These are phyloP conservation scores for Odocoileus hemionus DNA, from an alignment of 2,113 vertebrate genomes.

Conservation along the genomic window DNA sequence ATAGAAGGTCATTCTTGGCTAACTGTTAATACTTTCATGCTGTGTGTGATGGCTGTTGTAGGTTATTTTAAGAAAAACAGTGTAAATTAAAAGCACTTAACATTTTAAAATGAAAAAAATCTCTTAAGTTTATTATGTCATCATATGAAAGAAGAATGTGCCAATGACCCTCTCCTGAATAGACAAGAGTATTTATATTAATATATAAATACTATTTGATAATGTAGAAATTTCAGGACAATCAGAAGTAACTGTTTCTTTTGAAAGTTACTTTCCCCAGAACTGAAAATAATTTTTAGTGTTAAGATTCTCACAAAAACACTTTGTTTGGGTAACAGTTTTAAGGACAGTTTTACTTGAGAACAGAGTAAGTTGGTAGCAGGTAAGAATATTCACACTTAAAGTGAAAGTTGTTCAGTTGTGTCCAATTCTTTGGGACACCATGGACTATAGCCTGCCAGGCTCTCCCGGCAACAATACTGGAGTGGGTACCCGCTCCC, in stretches of 20 bases:
- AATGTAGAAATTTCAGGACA: background rate
- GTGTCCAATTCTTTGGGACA: background rate
- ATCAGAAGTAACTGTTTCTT: background rate
- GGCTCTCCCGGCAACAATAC: background rate
- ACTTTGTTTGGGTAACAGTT: background rate
- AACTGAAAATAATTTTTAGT: constrained; percentile 24
- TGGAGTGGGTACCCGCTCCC: background rate
- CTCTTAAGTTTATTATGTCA: background rate
- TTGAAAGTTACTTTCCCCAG: background rate
- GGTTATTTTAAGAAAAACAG: background rate
- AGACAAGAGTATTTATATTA: background rate
- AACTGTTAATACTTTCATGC: background rate
- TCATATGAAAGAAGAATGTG: background rate
- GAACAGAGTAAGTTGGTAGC: background rate
- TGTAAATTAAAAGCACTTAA: background rate
- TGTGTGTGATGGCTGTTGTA: background rate
- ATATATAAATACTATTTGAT: background rate
- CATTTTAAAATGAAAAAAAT: background rate
- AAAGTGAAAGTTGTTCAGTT: background rate
- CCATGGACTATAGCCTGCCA: background rate
- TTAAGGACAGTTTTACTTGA: background rate
- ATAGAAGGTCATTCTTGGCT: background rate
- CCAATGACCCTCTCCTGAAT: background rate
- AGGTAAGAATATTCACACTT: background rate
- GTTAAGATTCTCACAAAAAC: background rate